Evolutionary conservation across 2,113 vertebrate species (phyloP), one percentile per base, ranked within the genome.

Genomic region (Uria aalge): DNA sequence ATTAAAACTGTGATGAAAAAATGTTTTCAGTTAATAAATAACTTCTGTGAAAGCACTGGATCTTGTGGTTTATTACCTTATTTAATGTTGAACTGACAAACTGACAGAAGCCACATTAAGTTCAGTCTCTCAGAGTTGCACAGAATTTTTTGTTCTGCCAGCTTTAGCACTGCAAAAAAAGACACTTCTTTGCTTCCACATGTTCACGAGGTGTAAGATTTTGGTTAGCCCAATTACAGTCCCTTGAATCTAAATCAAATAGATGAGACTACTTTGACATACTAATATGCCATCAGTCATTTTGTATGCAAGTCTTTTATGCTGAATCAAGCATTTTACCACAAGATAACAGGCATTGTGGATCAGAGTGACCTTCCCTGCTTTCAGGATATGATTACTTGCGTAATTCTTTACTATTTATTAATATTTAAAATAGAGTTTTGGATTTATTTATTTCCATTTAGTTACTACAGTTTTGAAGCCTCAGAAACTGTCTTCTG

Each of bases 11-110:
- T 94, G 77, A 90, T 64, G 29, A 50, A 57, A 88, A 86, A 75
- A 66, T 32, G 27, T 80, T 90, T 95, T 69, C 53, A 40, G 41
- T 89, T 84, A 98, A 98, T 98, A 98, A 98, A 98, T 63, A 74
- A 82, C 17, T 91, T 69, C 26, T 43, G 40, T 74, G 78, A 82
- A 88, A 86, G 45, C 62, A 91, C 15, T 2, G 2, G 24, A 27
- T 26, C 52, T 17, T 66, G 67, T 94, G 59, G 43, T n/a, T 74
- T 80, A 67, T 90, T 89, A 78, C n/a, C 57, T 17, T 85, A 29
- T 18, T 94, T 36, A 59, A 2, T 15, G 12, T 32, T 76, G 56
- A 77, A 63, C 2, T 91, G 48, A 60, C 26, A 62, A 82, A 47
- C 14, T 40, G 36, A 72, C n/a, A 86, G 45, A 52, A 88, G 29